Evolutionary conservation across 1,140 invertebrate genomes (phyloP).

Genomic region (Trigoniulus corallinus): DNA sequence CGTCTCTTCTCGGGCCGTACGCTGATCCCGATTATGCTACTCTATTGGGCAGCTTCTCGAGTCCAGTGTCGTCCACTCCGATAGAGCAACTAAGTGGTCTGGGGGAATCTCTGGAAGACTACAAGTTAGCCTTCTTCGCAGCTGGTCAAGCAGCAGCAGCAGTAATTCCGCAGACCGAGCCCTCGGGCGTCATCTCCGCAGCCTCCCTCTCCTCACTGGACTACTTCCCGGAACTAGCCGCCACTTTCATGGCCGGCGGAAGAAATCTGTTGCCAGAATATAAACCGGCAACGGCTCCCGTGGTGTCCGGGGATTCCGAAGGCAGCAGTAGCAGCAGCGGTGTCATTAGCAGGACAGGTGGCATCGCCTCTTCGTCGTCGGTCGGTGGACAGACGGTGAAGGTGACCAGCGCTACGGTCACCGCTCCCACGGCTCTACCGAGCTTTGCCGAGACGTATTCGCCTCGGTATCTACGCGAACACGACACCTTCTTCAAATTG

Average conservation of each 20-base stretch:
- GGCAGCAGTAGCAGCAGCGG: too few species aligned
- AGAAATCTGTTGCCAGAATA: neutral
- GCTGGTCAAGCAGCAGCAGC: neutral
- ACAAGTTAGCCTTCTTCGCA: neutral
- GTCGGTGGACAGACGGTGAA: too few species aligned
- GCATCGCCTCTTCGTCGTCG: too few species aligned
- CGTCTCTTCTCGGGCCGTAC: neutral
- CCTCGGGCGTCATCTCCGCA: neutral
- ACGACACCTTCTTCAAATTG: neutral
- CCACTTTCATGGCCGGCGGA: neutral
- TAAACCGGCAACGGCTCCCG: too few species aligned
- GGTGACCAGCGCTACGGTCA: too few species aligned
- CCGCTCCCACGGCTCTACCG: neutral
- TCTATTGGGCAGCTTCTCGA: neutral
- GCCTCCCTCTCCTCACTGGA: neutral
- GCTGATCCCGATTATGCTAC: neutral
- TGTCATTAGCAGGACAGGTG: too few species aligned
- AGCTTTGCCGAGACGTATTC: conserved; percentile 67
- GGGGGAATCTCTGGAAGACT: neutral
- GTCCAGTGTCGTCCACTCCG: neutral
- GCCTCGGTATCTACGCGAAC: conserved; percentile 36
- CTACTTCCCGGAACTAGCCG: neutral
- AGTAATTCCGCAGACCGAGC: neutral
- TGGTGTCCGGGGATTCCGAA: too few species aligned
- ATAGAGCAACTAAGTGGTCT: neutral